These are phyloP conservation scores for Odontophorus gujanensis DNA, from an alignment of 2,113 vertebrate species.

Conservation along the genomic window DNA sequence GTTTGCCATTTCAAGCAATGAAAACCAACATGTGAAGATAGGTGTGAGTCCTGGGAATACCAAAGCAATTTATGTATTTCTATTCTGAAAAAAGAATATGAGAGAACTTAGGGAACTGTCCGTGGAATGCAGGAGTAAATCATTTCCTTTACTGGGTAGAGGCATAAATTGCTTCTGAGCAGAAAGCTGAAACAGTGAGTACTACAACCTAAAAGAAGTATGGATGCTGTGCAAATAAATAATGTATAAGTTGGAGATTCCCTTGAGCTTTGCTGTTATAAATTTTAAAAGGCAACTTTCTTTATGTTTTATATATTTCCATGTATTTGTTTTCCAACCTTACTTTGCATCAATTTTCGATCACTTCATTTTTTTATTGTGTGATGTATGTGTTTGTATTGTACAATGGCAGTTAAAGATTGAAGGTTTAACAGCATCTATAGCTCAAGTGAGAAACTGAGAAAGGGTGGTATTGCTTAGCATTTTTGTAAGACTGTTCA, in stretches of 20 bases:
- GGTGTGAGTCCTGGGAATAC: neutral
- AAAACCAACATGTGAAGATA: neutral
- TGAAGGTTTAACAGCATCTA: neutral
- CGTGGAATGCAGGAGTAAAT: neutral
- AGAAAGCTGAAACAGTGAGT: neutral
- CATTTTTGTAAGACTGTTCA: neutral
- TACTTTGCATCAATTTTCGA: neutral
- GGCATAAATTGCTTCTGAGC: neutral
- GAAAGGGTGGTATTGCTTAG: neutral
- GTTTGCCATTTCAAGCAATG: neutral
- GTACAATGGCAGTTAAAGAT: neutral
- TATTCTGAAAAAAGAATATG: neutral
- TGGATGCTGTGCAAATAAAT: neutral
- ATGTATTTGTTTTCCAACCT: neutral
- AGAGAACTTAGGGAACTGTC: neutral
- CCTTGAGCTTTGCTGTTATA: neutral
- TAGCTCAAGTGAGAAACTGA: neutral
- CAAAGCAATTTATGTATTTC: conserved; percentile 9
- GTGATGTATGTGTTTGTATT: accelerated
- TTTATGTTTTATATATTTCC: neutral
- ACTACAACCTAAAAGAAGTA: neutral
- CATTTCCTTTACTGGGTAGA: neutral
- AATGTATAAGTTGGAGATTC: neutral
- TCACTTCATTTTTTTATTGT: accelerated
- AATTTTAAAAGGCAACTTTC: neutral